These are phyloP conservation scores for Campoplex nolae DNA, from an alignment of 2,888 invertebrate genomes.

Conservation along the genomic window DNA sequence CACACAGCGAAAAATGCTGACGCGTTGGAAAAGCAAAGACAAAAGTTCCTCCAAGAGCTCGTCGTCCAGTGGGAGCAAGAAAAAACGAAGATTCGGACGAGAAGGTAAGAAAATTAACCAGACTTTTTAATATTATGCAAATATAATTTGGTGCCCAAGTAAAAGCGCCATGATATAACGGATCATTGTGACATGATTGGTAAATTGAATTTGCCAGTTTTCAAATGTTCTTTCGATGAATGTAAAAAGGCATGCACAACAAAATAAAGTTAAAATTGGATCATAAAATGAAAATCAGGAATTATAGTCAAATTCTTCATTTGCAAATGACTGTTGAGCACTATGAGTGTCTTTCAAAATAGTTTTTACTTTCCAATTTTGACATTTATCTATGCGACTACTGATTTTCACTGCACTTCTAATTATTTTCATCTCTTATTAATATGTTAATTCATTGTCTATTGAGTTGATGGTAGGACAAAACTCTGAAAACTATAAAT, in stretches of 20 bases:
- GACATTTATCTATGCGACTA: background rate
- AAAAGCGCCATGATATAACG: background rate
- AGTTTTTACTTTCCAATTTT: background rate
- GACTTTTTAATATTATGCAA: background rate
- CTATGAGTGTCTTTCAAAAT: background rate
- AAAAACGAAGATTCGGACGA: constrained; percentile 92
- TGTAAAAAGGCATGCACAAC: no score
- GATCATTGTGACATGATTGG: background rate
- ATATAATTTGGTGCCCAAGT: background rate
- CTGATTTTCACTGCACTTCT: background rate
- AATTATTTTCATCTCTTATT: background rate
- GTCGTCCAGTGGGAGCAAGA: constrained; percentile 87
- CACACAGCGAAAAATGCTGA: constrained; percentile 87
- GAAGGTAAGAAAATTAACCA: constrained; percentile 86
- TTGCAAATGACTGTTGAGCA: background rate
- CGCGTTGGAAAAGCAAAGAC: constrained; percentile 94
- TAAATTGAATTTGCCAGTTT: background rate
- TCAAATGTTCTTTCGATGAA: no score
- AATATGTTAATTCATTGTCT: background rate
- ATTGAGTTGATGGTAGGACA: background rate
- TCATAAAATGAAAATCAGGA: background rate
- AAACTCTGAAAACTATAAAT: background rate
- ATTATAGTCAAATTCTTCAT: background rate
- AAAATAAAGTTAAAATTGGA: background rate
- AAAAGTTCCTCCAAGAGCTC: constrained; percentile 89